phyloP scores from a whole-genome alignment of 2,113 vertebrate species.

The Helogale parvula region DNA sequence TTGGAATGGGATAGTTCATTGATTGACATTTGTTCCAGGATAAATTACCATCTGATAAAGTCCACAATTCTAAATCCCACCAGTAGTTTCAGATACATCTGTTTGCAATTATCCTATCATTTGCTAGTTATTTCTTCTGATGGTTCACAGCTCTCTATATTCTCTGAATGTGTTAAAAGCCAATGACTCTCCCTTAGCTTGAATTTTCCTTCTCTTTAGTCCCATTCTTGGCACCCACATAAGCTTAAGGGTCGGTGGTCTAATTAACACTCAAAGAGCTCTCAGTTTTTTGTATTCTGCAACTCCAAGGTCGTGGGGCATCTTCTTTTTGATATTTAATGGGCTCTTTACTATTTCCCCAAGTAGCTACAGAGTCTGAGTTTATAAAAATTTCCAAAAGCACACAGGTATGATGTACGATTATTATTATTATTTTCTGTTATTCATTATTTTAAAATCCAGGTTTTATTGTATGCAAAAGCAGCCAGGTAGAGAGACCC shows the following conservation, averaged over 20 bases:
- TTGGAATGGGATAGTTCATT: constrained; percentile 54
- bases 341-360: background rate
- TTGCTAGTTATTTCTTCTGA: constrained; percentile 64
- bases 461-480: background rate
- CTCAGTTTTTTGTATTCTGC: background rate
- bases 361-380: background rate
- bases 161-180: constrained; percentile 34
- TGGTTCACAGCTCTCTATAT: constrained; percentile 48
- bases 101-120: constrained; percentile 65
- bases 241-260: background rate
- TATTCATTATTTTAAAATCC: constrained; percentile 1
- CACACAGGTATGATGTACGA: background rate
- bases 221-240: background rate
- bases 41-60: constrained; percentile 68
- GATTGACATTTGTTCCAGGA: constrained; percentile 64
- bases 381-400: background rate
- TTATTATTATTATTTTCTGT: background rate
- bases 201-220: background rate
- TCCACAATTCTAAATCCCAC: constrained; percentile 17
- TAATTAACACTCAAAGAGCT: background rate
- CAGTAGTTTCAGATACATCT: constrained; percentile 60
- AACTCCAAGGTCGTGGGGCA: background rate
- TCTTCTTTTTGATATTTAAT: background rate
- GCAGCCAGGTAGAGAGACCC: background rate
- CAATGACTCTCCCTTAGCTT: background rate